Evolutionary conservation across 64 coral and sea anemone genomes (phyloP).

Genomic region (Exaiptasia diaphana): DNA sequence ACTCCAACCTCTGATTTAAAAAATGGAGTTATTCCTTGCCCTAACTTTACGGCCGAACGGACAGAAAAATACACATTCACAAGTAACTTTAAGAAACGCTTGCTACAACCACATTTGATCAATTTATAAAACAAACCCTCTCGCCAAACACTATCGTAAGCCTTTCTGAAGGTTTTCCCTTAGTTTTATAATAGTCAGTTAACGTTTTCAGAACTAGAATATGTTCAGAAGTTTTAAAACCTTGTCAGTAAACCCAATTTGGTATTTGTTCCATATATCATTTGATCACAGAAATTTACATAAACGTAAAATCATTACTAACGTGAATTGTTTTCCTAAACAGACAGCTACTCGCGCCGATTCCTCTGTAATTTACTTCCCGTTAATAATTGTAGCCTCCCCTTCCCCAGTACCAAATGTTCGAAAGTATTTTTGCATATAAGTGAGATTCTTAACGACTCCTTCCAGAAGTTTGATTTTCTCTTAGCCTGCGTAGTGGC

Average conservation of each 20-base stretch:
- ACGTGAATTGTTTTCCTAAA: too few relatives aligned
- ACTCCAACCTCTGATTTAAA: background rate
- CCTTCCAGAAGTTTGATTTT: too few relatives aligned
- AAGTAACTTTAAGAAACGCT: background rate
- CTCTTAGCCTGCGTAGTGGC: too few relatives aligned
- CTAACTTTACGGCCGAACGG: background rate
- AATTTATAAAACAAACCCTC: background rate
- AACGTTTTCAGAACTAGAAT: background rate
- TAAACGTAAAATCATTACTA: too few relatives aligned
- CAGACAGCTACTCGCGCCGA: too few relatives aligned
- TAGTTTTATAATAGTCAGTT: background rate
- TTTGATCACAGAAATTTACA: too few relatives aligned
- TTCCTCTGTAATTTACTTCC: too few relatives aligned
- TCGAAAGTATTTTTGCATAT: too few relatives aligned
- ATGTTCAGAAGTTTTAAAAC: background rate
- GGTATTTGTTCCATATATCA: background rate
- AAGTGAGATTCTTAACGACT: too few relatives aligned
- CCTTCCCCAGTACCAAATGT: too few relatives aligned
- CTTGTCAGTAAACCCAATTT: background rate
- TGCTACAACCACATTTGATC: background rate
- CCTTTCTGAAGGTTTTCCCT: background rate
- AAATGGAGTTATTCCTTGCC: background rate
- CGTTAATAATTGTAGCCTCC: too few relatives aligned
- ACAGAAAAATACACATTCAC: slow-evolving; percentile 1
- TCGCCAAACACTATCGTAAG: background rate